A percentile compares a stretch with the other conserved stretches of the same genome.
Evolutionary conservation across 2,113 vertebrate species (phyloP).

Genomic region (Procavia capensis): DNA sequence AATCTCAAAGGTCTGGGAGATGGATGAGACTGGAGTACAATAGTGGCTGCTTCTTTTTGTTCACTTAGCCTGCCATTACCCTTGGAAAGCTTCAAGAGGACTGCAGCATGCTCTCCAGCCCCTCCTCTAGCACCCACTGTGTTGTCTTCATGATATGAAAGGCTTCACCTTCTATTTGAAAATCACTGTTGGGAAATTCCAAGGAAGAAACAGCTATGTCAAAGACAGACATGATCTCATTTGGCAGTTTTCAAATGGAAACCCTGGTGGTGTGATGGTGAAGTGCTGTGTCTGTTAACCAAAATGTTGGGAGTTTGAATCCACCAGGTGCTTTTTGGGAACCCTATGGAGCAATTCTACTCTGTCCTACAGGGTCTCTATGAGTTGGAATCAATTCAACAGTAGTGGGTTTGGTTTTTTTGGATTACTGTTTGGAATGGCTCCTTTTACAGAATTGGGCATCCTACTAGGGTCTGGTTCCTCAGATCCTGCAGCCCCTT

Average conservation of each 20-base stretch:
- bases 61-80: neutral
- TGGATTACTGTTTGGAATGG: neutral
- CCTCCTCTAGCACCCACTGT: neutral
- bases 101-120: neutral
- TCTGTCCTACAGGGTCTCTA: no score
- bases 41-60: neutral
- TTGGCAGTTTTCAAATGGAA: neutral
- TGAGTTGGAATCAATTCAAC: no score
- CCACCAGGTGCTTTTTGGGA: no score
- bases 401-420: no score
- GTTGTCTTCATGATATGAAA: neutral
- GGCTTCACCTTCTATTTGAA: neutral
- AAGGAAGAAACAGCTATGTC: neutral
- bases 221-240: neutral
- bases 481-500: neutral
- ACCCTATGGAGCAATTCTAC: no score
- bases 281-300: no score
- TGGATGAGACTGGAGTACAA: neutral
- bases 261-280: no score
- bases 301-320: no score
- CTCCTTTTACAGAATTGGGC: fast-evolving
- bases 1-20: neutral
- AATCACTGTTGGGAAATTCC: neutral
- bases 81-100: neutral
- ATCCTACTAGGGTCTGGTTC: neutral